phyloP scores from a whole-genome alignment of 2,113 vertebrate genomes.

The Ia io region DNA sequence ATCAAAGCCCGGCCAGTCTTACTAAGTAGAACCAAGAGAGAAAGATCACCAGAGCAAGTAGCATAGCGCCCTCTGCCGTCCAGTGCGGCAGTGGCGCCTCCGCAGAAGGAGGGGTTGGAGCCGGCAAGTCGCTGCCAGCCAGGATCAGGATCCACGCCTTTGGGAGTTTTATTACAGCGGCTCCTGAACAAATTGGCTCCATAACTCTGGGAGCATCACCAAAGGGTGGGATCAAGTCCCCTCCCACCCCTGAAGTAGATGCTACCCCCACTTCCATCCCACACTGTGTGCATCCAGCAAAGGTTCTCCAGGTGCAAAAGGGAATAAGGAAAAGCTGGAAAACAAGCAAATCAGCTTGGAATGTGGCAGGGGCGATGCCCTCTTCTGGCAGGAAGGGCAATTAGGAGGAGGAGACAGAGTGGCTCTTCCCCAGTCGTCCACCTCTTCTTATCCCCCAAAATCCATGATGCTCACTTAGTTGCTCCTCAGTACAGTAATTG shows the following conservation, averaged over 20 bases:
- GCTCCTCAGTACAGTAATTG: not conserved
- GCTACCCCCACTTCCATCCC: not conserved
- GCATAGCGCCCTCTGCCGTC: not conserved
- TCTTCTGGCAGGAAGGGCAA: not conserved
- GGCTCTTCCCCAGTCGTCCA: not conserved
- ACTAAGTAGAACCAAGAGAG: not conserved
- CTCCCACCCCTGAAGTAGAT: not conserved
- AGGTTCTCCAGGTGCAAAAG: not conserved
- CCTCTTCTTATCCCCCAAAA: not conserved
- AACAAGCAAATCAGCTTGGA: not conserved
- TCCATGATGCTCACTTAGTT: not conserved
- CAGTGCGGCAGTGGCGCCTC: no score
- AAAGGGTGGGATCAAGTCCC: not conserved
- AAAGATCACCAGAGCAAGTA: not conserved
- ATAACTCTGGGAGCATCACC: not conserved
- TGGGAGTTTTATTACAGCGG: not conserved
- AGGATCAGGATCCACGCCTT: no score
- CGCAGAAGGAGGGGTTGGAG: rapidly evolving
- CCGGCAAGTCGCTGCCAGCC: not conserved
- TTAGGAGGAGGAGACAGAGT: not conserved
- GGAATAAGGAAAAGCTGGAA: not conserved
- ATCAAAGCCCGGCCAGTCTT: not conserved
- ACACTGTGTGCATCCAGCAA: not conserved
- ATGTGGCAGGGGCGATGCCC: not conserved
- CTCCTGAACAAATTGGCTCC: not conserved